These are phyloP conservation scores for Myotis pilosus DNA, from an alignment of 2,797 vertebrate genomes.

Conservation along the genomic window DNA sequence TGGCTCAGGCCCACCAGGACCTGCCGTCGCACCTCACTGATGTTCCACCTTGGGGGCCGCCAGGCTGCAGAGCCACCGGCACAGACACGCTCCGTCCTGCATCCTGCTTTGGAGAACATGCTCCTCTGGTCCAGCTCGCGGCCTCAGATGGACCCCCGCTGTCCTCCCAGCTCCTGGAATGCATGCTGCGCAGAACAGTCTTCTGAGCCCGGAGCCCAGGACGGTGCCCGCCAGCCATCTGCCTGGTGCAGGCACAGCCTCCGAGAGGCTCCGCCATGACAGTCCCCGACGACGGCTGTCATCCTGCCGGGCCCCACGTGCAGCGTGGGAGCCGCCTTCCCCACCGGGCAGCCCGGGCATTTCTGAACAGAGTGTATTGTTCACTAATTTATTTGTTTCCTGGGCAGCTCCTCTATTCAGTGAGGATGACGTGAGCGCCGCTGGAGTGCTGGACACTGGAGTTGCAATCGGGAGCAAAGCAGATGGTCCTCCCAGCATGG, in stretches of 20 bases:
- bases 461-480: not conserved
- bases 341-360: not conserved
- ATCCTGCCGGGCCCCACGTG: not conserved
- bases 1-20: not conserved
- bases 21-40: not conserved
- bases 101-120: not conserved
- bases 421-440: too few species aligned
- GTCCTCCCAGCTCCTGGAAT: not conserved
- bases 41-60: not conserved
- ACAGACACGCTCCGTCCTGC: not conserved
- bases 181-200: accelerated
- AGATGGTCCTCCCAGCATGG: not conserved
- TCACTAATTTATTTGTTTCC: not conserved
- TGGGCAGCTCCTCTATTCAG: not conserved
- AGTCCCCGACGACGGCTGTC: accelerated
- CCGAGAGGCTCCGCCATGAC: not conserved
- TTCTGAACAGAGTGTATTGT: not conserved
- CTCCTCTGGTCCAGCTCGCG: not conserved
- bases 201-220: not conserved
- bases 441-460: not conserved
- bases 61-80: not conserved
- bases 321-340: too few species aligned
- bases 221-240: accelerated
- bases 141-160: too few species aligned
- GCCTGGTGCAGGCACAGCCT: not conserved